Percentiles rank a stretch among this genome's conserved stretches.
phyloP scores from a whole-genome alignment of 2,797 vertebrate species.

The Clarias platycephalus region DNA sequence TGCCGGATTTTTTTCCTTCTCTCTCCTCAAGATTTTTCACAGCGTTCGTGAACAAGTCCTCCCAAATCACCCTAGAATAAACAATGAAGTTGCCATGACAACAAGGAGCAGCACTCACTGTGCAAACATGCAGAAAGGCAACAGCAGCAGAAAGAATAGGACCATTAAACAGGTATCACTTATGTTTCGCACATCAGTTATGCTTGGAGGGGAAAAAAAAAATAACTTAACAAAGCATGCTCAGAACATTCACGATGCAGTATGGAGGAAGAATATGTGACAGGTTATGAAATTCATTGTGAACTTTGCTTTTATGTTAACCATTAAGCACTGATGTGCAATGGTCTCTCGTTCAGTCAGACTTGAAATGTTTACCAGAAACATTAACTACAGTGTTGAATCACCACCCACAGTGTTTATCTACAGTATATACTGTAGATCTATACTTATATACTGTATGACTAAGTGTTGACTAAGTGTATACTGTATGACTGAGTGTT shows the following conservation, averaged over 20 bases:
- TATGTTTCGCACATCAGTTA: constrained; percentile 12
- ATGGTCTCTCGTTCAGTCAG: background rate
- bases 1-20: background rate
- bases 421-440: background rate
- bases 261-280: background rate
- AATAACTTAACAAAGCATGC: background rate
- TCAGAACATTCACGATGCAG: background rate
- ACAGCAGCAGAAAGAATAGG: constrained; percentile 48
- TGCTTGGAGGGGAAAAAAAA: background rate
- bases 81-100: constrained; percentile 72
- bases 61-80: constrained; percentile 60
- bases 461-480: background rate
- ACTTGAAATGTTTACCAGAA: background rate
- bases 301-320: background rate
- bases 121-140: constrained; percentile 66
- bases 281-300: background rate
- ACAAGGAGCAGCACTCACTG: constrained; percentile 63
- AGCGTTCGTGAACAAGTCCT: constrained; percentile 39
- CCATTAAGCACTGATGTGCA: background rate
- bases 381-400: background rate
- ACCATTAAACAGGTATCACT: constrained; percentile 40
- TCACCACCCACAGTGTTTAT: background rate
- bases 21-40: background rate
- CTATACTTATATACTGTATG: background rate
- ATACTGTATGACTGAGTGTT: background rate